A percentile compares a stretch with the other conserved stretches of the same genome.
Conservation (phyloP, 37 sponge, comb jelly and placozoan species). For the Cliona cf. orientalis region DNA sequence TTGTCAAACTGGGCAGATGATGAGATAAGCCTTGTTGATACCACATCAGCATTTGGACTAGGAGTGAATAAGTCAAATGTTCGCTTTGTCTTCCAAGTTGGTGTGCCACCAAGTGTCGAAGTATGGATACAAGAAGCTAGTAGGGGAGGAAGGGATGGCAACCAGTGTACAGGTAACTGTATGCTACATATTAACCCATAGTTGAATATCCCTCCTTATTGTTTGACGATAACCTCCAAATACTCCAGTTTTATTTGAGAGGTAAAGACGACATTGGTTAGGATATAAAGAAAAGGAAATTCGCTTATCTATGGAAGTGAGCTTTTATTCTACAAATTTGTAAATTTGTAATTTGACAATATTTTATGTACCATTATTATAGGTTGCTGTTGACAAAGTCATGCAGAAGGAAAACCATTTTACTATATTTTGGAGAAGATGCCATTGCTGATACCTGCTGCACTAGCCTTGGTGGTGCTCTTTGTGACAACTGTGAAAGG, state of each 20-base stretch:
- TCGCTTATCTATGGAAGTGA: background rate
- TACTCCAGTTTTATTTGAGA: constrained; percentile 6
- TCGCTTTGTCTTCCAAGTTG: constrained; percentile 11
- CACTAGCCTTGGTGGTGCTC: background rate
- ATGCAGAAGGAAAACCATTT: background rate
- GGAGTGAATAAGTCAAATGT: constrained; percentile 8
- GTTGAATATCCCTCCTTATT: background rate
- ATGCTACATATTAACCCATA: too few species aligned
- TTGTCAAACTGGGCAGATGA: constrained; percentile 4
- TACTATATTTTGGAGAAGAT: constrained; percentile 1
- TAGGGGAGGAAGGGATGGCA: constrained; percentile 12
- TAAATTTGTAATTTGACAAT: too few species aligned
- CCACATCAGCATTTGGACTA: background rate
- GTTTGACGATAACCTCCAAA: background rate
- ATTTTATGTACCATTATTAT: too few species aligned
- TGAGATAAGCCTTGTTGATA: background rate
- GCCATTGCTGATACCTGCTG: background rate
- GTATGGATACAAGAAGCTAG: constrained; percentile 6
- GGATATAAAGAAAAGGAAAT: background rate
- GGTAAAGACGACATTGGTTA: constrained; percentile 3
- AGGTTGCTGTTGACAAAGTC: constrained; percentile 14
- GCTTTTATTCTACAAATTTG: background rate
- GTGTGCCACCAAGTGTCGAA: background rate
- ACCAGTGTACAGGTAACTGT: background rate
- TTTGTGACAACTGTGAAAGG: constrained; percentile 8